Evolutionary conservation across 2,888 invertebrate genomes (phyloP).

Genomic region (Cenopis cana): DNA sequence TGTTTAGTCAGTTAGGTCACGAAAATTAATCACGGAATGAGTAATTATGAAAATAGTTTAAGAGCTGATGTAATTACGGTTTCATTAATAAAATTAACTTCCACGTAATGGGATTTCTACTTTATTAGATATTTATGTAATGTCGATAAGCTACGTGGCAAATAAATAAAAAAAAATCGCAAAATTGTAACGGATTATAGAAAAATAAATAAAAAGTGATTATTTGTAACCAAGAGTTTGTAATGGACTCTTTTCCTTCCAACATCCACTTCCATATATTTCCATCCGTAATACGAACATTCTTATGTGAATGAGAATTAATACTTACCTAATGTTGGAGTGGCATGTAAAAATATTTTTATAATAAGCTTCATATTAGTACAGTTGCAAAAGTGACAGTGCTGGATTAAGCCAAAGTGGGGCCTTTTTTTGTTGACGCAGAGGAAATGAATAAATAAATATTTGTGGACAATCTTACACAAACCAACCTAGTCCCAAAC

Average conservation of each 20-base stretch:
- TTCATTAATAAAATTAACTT: conserved; percentile 83
- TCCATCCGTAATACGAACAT: conserved; percentile 1
- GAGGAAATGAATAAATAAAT: no score
- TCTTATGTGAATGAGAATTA: background rate
- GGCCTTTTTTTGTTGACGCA: no score
- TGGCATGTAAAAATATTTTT: background rate
- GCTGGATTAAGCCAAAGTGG: no score
- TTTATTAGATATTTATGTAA: conserved; percentile 81
- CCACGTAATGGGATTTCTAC: conserved; percentile 81
- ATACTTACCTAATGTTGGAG: background rate
- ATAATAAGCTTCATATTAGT: no score
- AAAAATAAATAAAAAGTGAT: conserved; percentile 83
- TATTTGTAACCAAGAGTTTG: conserved; percentile 80
- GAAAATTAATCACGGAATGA: conserved; percentile 76
- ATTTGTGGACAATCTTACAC: no score
- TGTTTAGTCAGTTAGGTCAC: conserved; percentile 75
- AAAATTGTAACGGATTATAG: conserved; percentile 83
- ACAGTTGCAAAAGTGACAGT: background rate
- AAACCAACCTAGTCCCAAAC: no score
- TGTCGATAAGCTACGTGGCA: conserved; percentile 75
- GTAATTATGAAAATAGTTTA: conserved; percentile 78
- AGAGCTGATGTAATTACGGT: conserved; percentile 79
- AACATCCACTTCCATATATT: conserved; percentile 14
- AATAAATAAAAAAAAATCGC: conserved; percentile 79
- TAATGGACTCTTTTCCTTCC: conserved; percentile 48